Evolutionary conservation across 2,797 vertebrate species (phyloP).

Genomic region (Enteromius argenteus): DNA sequence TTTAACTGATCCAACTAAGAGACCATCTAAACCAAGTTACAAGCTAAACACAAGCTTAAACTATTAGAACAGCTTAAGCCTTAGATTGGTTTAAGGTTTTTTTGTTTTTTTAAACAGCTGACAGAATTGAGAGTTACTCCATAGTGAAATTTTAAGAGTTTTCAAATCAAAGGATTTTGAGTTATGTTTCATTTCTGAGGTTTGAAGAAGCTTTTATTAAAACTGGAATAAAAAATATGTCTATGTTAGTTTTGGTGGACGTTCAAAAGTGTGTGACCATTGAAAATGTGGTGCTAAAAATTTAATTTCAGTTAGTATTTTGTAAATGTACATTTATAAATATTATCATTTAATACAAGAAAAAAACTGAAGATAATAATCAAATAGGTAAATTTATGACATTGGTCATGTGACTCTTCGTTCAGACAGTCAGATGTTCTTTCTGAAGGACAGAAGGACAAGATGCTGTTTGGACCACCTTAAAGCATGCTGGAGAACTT

Average conservation of each 20-base stretch:
- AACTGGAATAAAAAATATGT: neutral
- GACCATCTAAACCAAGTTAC: neutral
- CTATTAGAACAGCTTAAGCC: neutral
- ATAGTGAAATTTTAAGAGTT: neutral
- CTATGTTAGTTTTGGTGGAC: neutral
- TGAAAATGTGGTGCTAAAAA: neutral
- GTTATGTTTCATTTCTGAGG: neutral
- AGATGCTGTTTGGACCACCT: neutral
- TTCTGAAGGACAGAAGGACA: neutral
- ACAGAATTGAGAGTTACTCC: neutral
- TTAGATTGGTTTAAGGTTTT: neutral
- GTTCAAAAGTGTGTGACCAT: neutral
- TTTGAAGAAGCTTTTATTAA: neutral
- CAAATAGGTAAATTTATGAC: neutral
- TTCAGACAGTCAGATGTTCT: neutral
- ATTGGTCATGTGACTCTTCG: neutral
- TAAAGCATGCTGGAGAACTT: neutral
- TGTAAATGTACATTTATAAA: neutral
- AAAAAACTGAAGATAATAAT: neutral
- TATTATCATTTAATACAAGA: neutral
- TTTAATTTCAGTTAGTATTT: neutral
- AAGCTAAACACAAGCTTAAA: conserved; percentile 1
- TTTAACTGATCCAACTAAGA: neutral
- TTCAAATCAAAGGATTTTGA: neutral
- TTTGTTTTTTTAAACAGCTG: neutral